These are phyloP conservation scores for Patiria miniata DNA, from an alignment of 35 echinoderm and acorn worm genomes.

Conservation along the genomic window DNA sequence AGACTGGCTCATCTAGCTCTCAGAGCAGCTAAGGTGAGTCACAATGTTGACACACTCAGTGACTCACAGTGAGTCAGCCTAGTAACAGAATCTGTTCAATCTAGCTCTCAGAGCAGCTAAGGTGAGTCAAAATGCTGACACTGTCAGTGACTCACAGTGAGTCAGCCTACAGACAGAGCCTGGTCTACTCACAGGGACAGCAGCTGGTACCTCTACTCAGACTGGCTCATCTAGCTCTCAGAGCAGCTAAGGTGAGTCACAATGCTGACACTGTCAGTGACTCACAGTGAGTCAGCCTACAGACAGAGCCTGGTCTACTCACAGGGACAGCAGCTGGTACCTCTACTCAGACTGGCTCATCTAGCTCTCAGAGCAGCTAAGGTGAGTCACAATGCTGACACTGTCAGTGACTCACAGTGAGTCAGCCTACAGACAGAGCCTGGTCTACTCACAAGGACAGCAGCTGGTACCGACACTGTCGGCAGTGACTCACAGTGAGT, in stretches of 20 bases:
- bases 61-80: neutral
- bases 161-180: slow-evolving; percentile 9
- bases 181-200: neutral
- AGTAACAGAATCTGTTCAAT: neutral
- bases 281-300: neutral
- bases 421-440: neutral
- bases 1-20: slow-evolving; percentile 45
- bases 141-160: too few relatives aligned
- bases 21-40: slow-evolving; percentile 23
- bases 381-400: slow-evolving; percentile 5
- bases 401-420: neutral
- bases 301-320: neutral
- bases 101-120: neutral
- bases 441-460: neutral
- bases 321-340: neutral
- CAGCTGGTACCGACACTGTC: too few relatives aligned
- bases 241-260: slow-evolving; percentile 23
- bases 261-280: neutral
- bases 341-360: slow-evolving; percentile 35
- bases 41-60: neutral
- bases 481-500: too few relatives aligned
- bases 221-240: slow-evolving; percentile 41
- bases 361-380: slow-evolving; percentile 32
- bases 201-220: slow-evolving; percentile 9
- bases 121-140: too few relatives aligned